phyloP scores from a whole-genome alignment of 2,797 vertebrate genomes.

The Carapus acus region DNA sequence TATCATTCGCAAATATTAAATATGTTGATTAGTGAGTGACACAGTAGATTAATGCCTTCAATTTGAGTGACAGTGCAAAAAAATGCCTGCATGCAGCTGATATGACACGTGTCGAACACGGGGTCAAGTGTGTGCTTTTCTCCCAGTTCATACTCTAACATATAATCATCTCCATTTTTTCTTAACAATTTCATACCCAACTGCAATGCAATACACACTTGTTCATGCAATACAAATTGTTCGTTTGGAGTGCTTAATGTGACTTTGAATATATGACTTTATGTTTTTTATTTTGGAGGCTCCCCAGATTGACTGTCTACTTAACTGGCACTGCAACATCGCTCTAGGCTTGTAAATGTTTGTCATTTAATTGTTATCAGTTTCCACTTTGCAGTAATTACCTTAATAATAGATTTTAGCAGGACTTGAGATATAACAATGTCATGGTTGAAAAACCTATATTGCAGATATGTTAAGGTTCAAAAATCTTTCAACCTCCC shows the following conservation, averaged over 20 bases:
- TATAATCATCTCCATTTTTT: conserved; percentile 8
- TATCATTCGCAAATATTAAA: conserved; percentile 21
- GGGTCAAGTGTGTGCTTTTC: too few relatives aligned
- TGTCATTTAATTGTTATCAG: conserved; percentile 18
- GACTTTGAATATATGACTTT: too few relatives aligned
- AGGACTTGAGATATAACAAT: too few relatives aligned
- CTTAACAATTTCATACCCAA: not conserved
- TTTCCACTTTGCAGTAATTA: conserved; percentile 12
- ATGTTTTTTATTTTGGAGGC: conserved; percentile 5
- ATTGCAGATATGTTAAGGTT: too few relatives aligned
- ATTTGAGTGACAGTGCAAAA: conserved; percentile 13
- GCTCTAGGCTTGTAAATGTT: conserved; percentile 10
- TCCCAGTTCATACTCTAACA: conserved; percentile 7
- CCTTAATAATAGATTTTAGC: conserved; percentile 27
- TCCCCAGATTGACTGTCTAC: conserved; percentile 6
- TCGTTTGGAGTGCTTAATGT: too few relatives aligned
- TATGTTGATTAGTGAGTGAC: conserved; percentile 4
- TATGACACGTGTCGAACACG: too few relatives aligned
- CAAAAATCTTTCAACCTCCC: conserved; percentile 21
- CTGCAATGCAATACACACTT: conserved; percentile 10
- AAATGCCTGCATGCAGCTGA: too few relatives aligned
- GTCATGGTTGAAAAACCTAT: too few relatives aligned
- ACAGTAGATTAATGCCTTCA: conserved; percentile 17
- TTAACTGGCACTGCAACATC: conserved; percentile 1
- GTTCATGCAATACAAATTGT: conserved; percentile 7